Base-by-base conservation (phyloP, 2,888 invertebrate genomes). In the Ochropleura plecta region DNA sequence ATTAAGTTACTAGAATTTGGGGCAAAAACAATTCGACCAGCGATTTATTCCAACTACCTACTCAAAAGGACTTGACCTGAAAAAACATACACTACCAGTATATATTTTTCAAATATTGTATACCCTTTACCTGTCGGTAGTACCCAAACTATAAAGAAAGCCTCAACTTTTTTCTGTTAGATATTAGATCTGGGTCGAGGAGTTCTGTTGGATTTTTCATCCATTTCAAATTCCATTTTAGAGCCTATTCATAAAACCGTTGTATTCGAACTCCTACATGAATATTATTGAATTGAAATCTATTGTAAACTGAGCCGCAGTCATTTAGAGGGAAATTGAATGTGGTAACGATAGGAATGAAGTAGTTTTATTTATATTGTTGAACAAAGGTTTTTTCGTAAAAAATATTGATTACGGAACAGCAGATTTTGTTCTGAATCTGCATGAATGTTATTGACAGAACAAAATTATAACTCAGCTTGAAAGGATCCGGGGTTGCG, bases 191-290 rank as follows among this genome's bases (percentile, higher is more conserved):
- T 53, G 46, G 67, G 67, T 73, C 66, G 59, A 3, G 14, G 67
- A 72, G 51, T 72, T 62, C 42, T 57, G 20, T 48, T 64, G 59
- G 49, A 70, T 68, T 79, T 81, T 79, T 83, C 66, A 64, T 83
- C 67, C 55, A 70, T 70, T 74, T 70, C 40, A 70, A 83, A 83
- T 70, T 68, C 55, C 48, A 81, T 70, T 70, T 74, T 70, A 74
- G 44, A 60, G 18, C 30, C 42, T 55, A 68, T 83, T 73, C 55
- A 70, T 53, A 59, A 55, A 73, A 70, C 55, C 53, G 73, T 72
- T 67, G 70, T 70, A n/a, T 49, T 49, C 12, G n/a, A 48, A 64
- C 51, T 67, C 30, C 44, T 63, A 70, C 30, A 5, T 70, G 66
- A 72, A 72, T 81, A 66, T 65, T 66, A 71, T 72, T 83, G 18